Base-by-base conservation (phyloP, 92 coral and sea anemone species). In the Heliopora coerulea region DNA sequence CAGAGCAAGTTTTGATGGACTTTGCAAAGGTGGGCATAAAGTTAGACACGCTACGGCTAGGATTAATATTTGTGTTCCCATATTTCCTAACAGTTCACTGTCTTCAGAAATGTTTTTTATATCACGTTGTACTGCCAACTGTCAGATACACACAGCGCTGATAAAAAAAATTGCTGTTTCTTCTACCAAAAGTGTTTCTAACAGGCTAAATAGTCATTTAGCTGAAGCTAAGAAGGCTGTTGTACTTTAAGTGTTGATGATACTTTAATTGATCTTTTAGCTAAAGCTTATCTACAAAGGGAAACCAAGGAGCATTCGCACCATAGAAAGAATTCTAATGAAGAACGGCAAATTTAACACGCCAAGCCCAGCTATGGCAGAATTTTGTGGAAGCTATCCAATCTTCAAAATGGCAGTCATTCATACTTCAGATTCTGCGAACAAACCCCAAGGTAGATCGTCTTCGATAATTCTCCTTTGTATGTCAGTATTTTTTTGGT, bases 331-430 rank as follows among this genome's bases (percentile, higher is more conserved):
- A 56, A 56, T 31, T 3, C 13, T 56, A 23, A 56, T 56, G 3
- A 56, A 56, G 18, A 14, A 23, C 23, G 30, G 61, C 9, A 17
- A 3, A 56, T 14, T 56, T 28, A 17, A 14, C 1, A 23, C 28
- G 30, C 8, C 30, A 17, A 56, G 30, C 15, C 28, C 31, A 13
- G 33, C 30, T 4, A 28, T 56, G 9, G 18, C 28, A 31, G 23
- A 56, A 15, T 56, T 56, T 56, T 56, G 61, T 28, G 61, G 61
- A 23, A 7, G 1, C 1, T 56, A 3, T 56, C 61, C 61, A 17
- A 56, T 56, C 1, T 56, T 56, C 18, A 23, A 28, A 31, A 56
- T 28, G 61, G 61, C 28, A 28, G 33, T 56, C 61, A 56, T 56
- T 4, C 30, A 56, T 3, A 15, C 23, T 23, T 2, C 3, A 12